phyloP scores from a whole-genome alignment of 2,888 invertebrate species.

The Conomelus anceps region DNA sequence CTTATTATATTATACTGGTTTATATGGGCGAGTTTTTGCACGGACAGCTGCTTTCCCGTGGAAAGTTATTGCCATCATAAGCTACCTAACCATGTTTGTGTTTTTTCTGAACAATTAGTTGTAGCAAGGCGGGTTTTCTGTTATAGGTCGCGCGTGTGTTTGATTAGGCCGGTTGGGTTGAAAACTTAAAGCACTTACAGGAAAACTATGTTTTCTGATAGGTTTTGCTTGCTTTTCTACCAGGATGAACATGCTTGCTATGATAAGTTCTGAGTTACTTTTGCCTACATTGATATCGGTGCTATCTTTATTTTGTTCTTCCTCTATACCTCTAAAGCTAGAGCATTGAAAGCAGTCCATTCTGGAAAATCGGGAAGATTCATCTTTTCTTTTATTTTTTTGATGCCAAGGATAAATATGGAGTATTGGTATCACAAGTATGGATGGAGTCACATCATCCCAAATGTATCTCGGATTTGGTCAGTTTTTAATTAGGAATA shows the following conservation, averaged over 20 bases:
- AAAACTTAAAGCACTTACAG: not conserved
- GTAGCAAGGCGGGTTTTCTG: not conserved
- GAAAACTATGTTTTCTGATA: not conserved
- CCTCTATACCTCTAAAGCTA: not conserved
- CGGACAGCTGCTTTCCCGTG: not conserved
- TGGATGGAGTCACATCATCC: no score
- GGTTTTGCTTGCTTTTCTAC: no score
- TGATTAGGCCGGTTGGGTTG: not conserved
- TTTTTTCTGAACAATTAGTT: not conserved
- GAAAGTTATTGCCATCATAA: not conserved
- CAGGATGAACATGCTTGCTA: no score
- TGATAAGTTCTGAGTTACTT: not conserved
- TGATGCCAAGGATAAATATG: no score
- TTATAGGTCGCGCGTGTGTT: not conserved
- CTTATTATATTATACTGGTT: not conserved
- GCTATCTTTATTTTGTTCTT: not conserved
- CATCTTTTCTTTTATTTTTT: no score
- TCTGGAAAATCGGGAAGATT: no score
- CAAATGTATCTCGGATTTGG: no score
- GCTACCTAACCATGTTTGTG: not conserved
- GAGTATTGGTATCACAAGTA: no score
- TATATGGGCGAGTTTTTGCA: not conserved
- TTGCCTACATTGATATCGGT: not conserved
- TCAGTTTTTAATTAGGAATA: no score
- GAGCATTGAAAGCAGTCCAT: not conserved